Conservation (phyloP, 2,113 vertebrate species). For the Eulemur macaco region DNA sequence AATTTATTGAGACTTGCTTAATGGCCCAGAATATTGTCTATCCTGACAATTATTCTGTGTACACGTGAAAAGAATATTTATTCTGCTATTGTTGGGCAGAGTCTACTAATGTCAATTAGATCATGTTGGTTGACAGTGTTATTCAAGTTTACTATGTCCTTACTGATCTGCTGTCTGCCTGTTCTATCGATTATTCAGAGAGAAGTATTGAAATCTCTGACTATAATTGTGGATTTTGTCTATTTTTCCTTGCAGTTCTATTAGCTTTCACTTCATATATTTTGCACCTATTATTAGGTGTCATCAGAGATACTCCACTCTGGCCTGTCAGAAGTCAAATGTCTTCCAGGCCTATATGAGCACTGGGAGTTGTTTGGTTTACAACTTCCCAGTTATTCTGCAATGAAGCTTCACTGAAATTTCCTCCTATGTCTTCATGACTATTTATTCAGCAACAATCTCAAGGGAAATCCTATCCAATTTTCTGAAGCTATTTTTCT, state of each 20-base stretch:
- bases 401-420: not conserved
- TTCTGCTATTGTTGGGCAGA: not conserved
- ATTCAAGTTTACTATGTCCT: not conserved
- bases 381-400: not conserved
- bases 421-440: not conserved
- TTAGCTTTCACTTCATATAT: not conserved
- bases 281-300: not conserved
- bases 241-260: not conserved
- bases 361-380: not conserved
- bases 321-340: not conserved
- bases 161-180: not conserved
- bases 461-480: not conserved
- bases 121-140: not conserved
- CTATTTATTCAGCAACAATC: not conserved
- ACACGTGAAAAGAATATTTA: not conserved
- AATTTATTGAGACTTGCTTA: not conserved
- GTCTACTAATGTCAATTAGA: not conserved
- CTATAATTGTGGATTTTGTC: not conserved
- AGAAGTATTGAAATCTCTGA: constrained; percentile 9
- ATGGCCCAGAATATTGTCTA: not conserved
- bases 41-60: not conserved
- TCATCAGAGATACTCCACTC: not conserved
- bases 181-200: not conserved
- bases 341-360: not conserved
- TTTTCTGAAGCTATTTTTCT: not conserved